Percentiles rank a stretch among this genome's conserved stretches.
Conservation (phyloP, 2,113 vertebrate species). For the Cheirogaleus medius region DNA sequence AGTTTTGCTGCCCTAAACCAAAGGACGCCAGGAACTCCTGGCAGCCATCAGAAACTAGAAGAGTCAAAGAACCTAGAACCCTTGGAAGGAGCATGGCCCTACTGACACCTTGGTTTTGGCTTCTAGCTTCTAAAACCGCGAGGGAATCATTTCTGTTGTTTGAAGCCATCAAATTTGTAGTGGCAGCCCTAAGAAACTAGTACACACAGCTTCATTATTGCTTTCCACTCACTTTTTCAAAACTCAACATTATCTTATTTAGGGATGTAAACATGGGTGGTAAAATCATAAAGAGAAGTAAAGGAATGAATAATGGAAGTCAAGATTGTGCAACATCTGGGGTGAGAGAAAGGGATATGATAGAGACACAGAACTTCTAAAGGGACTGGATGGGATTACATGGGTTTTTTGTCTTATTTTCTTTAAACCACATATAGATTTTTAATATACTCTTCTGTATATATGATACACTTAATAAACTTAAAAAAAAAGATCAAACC, state of each 20-base stretch:
- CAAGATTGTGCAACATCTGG: background rate
- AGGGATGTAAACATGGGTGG: background rate
- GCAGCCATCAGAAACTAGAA: background rate
- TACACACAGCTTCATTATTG: background rate
- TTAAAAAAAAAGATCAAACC: background rate
- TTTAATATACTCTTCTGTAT: background rate
- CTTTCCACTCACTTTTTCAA: background rate
- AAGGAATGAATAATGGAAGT: background rate
- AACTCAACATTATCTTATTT: background rate
- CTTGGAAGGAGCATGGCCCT: background rate
- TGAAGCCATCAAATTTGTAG: background rate
- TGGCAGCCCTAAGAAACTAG: background rate
- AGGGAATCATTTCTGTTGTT: background rate
- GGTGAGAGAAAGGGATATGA: background rate
- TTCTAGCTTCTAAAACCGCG: background rate
- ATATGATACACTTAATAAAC: background rate
- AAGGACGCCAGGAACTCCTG: background rate
- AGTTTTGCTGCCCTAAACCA: background rate
- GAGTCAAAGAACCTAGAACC: background rate
- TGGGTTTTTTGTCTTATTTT: background rate
- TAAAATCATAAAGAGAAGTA: background rate
- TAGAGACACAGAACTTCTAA: background rate
- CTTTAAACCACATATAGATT: background rate
- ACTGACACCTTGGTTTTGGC: background rate
- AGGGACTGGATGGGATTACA: background rate